Conservation (phyloP, 2,113 vertebrate species). For the Grammomys surdaster region DNA sequence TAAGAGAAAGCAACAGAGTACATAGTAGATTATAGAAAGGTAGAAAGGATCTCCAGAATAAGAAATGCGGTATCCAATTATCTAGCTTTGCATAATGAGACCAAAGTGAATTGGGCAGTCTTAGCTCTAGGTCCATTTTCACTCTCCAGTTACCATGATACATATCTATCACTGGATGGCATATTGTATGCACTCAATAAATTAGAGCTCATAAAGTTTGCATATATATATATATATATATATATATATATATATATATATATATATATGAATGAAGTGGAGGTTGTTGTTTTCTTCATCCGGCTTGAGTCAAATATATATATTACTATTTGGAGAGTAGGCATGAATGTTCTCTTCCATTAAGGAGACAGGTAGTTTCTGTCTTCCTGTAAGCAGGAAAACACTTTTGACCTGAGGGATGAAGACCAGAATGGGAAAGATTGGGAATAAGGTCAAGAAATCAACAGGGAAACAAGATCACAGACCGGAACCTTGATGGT, state of each 20-base stretch:
- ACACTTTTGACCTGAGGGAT: not conserved
- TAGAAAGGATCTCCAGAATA: not conserved
- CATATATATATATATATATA: too few species aligned
- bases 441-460: not conserved
- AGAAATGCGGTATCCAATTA: not conserved
- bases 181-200: not conserved
- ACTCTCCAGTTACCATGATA: accelerated
- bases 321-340: not conserved
- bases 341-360: not conserved
- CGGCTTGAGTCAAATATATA: too few species aligned
- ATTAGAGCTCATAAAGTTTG: not conserved
- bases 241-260: too few species aligned
- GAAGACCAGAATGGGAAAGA: not conserved
- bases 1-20: not conserved
- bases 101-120: not conserved
- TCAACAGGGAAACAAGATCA: not conserved
- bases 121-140: not conserved
- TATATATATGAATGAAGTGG: too few species aligned
- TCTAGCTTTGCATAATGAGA: not conserved
- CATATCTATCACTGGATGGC: not conserved
- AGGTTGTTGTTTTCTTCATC: too few species aligned
- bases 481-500: too few species aligned
- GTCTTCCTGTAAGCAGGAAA: not conserved
- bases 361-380: not conserved
- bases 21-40: not conserved